These are phyloP conservation scores for Netelia virgata DNA, from an alignment of 2,888 invertebrate genomes.

Conservation along the genomic window DNA sequence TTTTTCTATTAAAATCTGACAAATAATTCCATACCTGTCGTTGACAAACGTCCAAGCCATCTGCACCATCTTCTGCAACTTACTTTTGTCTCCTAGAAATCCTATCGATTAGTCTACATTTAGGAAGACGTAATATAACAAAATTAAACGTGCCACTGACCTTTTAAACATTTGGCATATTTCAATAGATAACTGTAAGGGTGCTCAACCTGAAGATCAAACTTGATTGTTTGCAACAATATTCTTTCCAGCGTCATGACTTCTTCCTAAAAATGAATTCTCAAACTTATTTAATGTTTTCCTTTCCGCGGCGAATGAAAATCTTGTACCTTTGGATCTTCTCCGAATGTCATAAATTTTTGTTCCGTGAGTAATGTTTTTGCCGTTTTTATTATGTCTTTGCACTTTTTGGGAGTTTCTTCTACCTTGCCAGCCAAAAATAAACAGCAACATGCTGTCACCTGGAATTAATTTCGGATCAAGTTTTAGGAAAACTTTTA, in stretches of 20 bases:
- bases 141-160: constrained; percentile 77
- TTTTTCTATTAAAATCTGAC: constrained; percentile 8
- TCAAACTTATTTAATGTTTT: background rate
- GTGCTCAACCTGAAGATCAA: constrained; percentile 99
- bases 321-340: constrained; percentile 95
- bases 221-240: constrained; percentile 98
- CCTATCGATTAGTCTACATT: constrained; percentile 20
- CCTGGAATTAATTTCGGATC: constrained; percentile 82
- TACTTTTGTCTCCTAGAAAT: constrained; percentile 92
- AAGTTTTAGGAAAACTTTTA: too few relatives aligned
- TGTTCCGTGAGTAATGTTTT: constrained; percentile 92
- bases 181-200: constrained; percentile 97
- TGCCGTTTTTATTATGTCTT: constrained; percentile 97
- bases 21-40: constrained; percentile 89
- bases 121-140: background rate
- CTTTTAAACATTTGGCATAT: constrained; percentile 97
- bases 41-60: constrained; percentile 99
- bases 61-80: constrained; percentile 98
- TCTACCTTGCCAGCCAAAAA: constrained; percentile 99
- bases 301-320: background rate
- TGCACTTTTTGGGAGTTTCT: constrained; percentile 99
- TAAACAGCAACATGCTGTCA: constrained; percentile 98
- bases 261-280: constrained; percentile 86
- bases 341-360: constrained; percentile 96
- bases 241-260: constrained; percentile 98